phyloP scores from a whole-genome alignment of 2,888 invertebrate genomes.

The Morpho deidamia region DNA sequence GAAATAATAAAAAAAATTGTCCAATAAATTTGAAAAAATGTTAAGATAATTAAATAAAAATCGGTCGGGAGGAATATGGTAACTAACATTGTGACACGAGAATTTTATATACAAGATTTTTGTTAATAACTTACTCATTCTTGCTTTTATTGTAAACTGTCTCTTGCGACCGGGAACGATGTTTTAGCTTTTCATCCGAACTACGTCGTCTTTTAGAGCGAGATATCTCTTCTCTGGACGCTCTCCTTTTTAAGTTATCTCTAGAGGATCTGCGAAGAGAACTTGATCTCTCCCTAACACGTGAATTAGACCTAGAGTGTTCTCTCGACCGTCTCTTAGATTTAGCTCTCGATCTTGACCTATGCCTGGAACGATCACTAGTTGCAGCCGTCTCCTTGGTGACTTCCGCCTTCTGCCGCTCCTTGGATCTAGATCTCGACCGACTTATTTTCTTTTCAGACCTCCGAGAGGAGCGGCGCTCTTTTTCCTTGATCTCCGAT shows the following conservation, averaged over 20 bases:
- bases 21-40: no score
- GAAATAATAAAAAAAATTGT: no score
- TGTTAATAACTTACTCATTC: slow-evolving; percentile 52
- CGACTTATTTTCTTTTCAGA: slow-evolving; percentile 44
- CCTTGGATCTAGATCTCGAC: slow-evolving; percentile 46
- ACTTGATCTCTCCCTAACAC: slow-evolving; percentile 40
- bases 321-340: slow-evolving; percentile 45
- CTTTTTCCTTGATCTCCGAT: slow-evolving; percentile 49
- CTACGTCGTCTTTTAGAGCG: slow-evolving; percentile 38
- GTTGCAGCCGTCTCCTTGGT: slow-evolving; percentile 48
- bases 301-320: slow-evolving; percentile 46
- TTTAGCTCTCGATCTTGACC: slow-evolving; percentile 51
- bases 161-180: slow-evolving; percentile 64
- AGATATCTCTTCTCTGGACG: slow-evolving; percentile 22
- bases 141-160: slow-evolving; percentile 49
- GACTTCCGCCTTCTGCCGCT: slow-evolving; percentile 37
- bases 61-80: no score
- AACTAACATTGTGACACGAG: no score
- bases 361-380: slow-evolving; percentile 41
- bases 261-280: slow-evolving; percentile 36
- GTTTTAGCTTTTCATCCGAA: slow-evolving; percentile 47
- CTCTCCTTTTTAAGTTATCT: slow-evolving; percentile 27
- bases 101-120: no score
- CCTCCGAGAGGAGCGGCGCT: slow-evolving; percentile 46
- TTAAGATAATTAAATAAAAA: no score